Base-by-base conservation (phyloP, 1,140 invertebrate species). In the Chironomus striatipennis region DNA sequence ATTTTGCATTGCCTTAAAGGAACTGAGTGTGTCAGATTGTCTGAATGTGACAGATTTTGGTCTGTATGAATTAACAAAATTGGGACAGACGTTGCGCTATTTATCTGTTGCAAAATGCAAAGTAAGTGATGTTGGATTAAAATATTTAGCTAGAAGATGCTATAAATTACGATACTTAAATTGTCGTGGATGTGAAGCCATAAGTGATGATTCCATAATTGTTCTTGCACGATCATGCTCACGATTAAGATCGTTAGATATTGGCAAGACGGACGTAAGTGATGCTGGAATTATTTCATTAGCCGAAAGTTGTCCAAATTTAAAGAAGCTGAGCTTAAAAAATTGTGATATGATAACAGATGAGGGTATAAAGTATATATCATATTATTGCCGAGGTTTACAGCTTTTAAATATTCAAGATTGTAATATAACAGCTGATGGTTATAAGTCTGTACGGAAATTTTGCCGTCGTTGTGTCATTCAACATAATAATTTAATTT, bases 401-500 rank as follows among this genome's bases (percentile, higher is more conserved):
- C 92, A 93, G 74, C 94, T 96, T 79, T 84, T 97, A 0, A 96
- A 96, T 80, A 95, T 97, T 74, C 94, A 96, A 79, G 94, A 96
- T 82, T 96, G 94, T 77, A 90, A 91, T 77, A 91, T 96, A 73
- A 93, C 93, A 0, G 83, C 93, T 34, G 89, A 95, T 78, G 94
- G 94, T 0, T 97, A 96, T 81, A 85, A 92, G 77, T 92, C 93
- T 1, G 93, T 97, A 17, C 96, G 96, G 80, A 93, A 92, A 79
- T 95, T 93, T 80, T 96, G 94, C 81, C 91, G 93, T 78, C 84
- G 92, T 77, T 96, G 94, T 82, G 91, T 97, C 74, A 97, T 97
- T 77, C 94, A 97, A 82, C 94, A 97, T 79, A 96, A 94, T 0
- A 96, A 97, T 84, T 94, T 94, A 70, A 94, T 97, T 82, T 95